phyloP scores from a whole-genome alignment of 2,888 invertebrate genomes.

The Sinopyrophorus schimmeli region DNA sequence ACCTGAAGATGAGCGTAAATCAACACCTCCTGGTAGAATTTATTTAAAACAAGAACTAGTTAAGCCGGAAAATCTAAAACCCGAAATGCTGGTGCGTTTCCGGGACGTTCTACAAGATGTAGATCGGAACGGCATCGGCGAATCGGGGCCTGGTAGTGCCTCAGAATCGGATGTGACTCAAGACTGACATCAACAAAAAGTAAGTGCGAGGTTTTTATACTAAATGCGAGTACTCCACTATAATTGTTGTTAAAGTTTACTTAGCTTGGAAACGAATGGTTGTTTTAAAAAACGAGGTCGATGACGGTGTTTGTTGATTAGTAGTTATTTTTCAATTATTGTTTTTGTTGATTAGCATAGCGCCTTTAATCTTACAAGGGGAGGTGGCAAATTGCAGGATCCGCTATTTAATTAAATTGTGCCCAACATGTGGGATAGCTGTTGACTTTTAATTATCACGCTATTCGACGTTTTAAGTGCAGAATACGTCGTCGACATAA shows the following conservation, averaged over 20 bases:
- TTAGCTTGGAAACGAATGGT: slow-evolving; percentile 36
- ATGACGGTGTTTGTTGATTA: slow-evolving; percentile 56
- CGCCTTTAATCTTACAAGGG: slow-evolving; percentile 40
- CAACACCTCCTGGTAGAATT: slow-evolving; percentile 47
- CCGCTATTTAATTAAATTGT: no score
- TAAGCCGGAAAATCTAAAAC: slow-evolving; percentile 55
- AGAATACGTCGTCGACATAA: no score
- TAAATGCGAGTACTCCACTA: slow-evolving; percentile 35
- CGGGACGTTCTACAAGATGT: slow-evolving; percentile 47
- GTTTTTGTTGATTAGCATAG: slow-evolving; percentile 41
- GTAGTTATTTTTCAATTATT: slow-evolving; percentile 44
- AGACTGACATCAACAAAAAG: slow-evolving; percentile 54
- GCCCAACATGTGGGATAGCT: no score
- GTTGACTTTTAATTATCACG: no score
- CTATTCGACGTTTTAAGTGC: no score
- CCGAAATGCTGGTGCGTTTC: slow-evolving; percentile 54
- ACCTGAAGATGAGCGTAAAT: slow-evolving; percentile 28
- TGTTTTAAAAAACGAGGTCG: slow-evolving; percentile 47
- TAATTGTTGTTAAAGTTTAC: slow-evolving; percentile 32
- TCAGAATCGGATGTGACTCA: slow-evolving; percentile 54
- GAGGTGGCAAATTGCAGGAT: no score
- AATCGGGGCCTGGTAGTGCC: slow-evolving; percentile 50
- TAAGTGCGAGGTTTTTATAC: slow-evolving; percentile 53
- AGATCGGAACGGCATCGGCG: slow-evolving; percentile 50
- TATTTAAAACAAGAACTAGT: slow-evolving; percentile 55